phyloP scores from a whole-genome alignment of 2,797 vertebrate species.

The Natrix natrix region DNA sequence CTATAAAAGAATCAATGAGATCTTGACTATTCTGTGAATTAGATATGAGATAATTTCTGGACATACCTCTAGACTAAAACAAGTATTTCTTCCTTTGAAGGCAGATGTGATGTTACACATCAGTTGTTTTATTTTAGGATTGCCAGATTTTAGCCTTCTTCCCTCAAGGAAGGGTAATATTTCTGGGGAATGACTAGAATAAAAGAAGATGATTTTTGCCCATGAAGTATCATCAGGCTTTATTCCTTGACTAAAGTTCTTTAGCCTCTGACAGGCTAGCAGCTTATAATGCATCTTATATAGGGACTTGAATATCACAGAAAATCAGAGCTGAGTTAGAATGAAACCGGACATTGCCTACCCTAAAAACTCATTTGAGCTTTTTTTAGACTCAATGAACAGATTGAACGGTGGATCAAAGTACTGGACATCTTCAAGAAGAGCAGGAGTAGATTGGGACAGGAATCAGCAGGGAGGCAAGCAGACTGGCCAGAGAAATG shows the following conservation, averaged over 20 bases:
- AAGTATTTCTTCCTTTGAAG: background rate
- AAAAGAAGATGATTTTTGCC: too few species aligned
- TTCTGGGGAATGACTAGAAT: background rate
- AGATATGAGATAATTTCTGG: background rate
- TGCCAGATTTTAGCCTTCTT: background rate
- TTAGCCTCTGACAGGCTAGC: background rate
- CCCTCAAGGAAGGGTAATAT: background rate
- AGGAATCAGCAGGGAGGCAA: background rate
- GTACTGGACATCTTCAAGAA: background rate
- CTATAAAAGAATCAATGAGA: background rate
- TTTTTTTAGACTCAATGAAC: background rate
- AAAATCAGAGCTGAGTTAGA: background rate
- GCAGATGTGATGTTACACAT: too few species aligned
- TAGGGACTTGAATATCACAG: background rate
- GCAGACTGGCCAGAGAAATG: background rate
- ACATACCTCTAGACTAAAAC: background rate
- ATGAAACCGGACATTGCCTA: background rate
- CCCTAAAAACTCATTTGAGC: background rate
- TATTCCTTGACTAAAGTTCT: background rate
- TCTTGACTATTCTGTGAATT: background rate
- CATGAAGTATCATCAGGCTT: background rate
- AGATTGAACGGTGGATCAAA: background rate
- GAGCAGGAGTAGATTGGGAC: background rate
- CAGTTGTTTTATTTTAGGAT: background rate
- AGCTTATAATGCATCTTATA: background rate